Evolutionary conservation across 2,888 invertebrate genomes (phyloP).

Genomic region (Cryptosula pallasiana): DNA sequence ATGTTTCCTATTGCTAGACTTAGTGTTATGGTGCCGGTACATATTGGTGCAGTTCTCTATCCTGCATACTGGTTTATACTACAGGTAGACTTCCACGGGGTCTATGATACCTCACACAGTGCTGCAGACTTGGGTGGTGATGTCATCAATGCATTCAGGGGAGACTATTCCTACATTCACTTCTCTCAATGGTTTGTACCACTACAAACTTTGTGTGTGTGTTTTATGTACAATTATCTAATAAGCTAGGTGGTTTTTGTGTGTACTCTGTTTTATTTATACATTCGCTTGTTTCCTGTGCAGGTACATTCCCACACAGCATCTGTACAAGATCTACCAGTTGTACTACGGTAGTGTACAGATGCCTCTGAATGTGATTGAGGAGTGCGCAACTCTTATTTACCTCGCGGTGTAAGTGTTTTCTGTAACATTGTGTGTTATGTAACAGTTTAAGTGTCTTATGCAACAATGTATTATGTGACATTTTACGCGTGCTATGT

Average conservation of each 20-base stretch:
- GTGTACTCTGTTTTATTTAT: background rate
- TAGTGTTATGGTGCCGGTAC: too few relatives aligned
- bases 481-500: too few relatives aligned
- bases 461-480: too few relatives aligned
- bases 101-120: constrained; percentile 39
- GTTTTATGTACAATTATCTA: too few relatives aligned
- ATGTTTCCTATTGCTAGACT: too few relatives aligned
- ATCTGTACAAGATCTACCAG: constrained; percentile 26
- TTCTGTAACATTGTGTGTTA: too few relatives aligned
- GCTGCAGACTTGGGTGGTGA: constrained; percentile 42
- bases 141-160: constrained; percentile 27
- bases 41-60: too few relatives aligned
- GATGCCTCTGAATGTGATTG: constrained; percentile 36
- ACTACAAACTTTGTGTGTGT: too few relatives aligned
- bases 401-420: constrained; percentile 35
- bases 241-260: too few relatives aligned
- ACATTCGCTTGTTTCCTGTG: background rate
- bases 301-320: constrained; percentile 18
- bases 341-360: constrained; percentile 33
- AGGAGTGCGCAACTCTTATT: constrained; percentile 36
- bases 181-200: background rate
- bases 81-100: constrained; percentile 46
- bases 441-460: too few relatives aligned
- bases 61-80: too few relatives aligned
- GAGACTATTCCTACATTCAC: constrained; percentile 24